Evolutionary conservation across 2,797 vertebrate species (phyloP), one percentile per base, ranked within the genome.

Genomic region (Mormyrops boulengeri): DNA sequence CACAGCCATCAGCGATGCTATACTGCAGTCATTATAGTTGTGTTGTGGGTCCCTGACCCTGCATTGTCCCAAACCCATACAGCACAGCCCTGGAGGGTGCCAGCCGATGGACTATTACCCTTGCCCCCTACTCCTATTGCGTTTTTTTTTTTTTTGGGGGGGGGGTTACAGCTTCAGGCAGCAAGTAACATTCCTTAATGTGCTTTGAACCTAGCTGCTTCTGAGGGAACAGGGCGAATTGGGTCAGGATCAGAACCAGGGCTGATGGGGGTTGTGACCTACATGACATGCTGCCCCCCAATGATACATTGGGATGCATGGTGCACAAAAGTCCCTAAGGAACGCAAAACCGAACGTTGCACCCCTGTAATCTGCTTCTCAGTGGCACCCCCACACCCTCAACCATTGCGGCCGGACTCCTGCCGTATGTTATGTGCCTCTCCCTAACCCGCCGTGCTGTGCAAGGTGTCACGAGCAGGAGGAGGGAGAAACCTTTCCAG

Each of bases 271-370:
- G 11, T 90, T 89, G 53, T 90, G 50, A 47, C 22, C 66, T 34
- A 53, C 86, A 90, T 60, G 66, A 88, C 89, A 90, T 91, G 90
- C 91, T 91, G 88, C 89, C 66, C 62, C 62, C 66, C 66, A 34
- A 30, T 14, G 3, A 69, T 69, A 73, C 88, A 89, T 87, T 85
- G 86, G 91, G 91, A 91, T 92, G 91, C 91, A 91, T 89, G 90
- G 88, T 80, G 50, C 89, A 69, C 85, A 91, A 90, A 90, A 90
- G 85, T 91, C 53, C 57, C 90, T 6, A 84, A 86, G 80, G 22
- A 44, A 89, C 12, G 52, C 41, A 2, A 44, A 90, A 77, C 84
- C 88, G 90, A 89, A 92, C 50, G 88, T 89, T 73, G 90, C 89
- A 69, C 89, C 87, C 89, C 89, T 86, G 77, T 89, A 92, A 90